Evolutionary conservation across 1,140 invertebrate genomes (phyloP).

Genomic region (Catajapyx aquilonaris): DNA sequence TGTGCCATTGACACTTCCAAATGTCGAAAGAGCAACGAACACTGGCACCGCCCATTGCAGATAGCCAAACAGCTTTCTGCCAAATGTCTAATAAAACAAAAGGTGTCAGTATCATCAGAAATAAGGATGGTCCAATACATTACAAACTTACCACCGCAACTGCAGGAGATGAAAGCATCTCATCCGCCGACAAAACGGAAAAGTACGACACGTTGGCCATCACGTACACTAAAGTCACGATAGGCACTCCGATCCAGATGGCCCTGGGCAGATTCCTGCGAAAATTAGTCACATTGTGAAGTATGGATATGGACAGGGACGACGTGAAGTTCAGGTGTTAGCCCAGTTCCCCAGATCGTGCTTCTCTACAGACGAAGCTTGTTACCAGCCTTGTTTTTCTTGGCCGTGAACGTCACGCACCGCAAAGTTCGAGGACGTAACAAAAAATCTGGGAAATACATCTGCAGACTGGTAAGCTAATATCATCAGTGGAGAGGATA

Average conservation of each 20-base stretch:
- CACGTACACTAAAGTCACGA: slow-evolving; percentile 70
- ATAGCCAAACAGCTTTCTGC: slow-evolving; percentile 48
- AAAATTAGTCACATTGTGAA: slow-evolving; percentile 8
- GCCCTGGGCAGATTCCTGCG: slow-evolving; percentile 62
- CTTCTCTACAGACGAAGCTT: too few relatives aligned
- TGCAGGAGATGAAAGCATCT: slow-evolving; percentile 54
- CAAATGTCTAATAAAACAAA: slow-evolving; percentile 38
- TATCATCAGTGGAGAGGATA: too few relatives aligned
- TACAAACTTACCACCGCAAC: slow-evolving; percentile 48
- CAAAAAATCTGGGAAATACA: too few relatives aligned
- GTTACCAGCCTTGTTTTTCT: too few relatives aligned
- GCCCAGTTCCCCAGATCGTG: neutral
- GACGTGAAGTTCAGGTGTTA: slow-evolving; percentile 1
- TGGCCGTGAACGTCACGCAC: too few relatives aligned
- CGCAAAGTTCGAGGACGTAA: too few relatives aligned
- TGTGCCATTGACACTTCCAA: slow-evolving; percentile 79
- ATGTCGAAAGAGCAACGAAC: slow-evolving; percentile 64
- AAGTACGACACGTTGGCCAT: slow-evolving; percentile 78
- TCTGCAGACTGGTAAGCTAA: too few relatives aligned
- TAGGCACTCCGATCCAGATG: slow-evolving; percentile 66
- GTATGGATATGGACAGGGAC: neutral
- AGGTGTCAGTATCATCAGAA: too few relatives aligned
- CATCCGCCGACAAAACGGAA: slow-evolving; percentile 50
- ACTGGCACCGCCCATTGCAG: slow-evolving; percentile 66
- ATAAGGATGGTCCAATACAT: too few relatives aligned